Conservation (phyloP, 1,140 invertebrate genomes). For the Colletes gigas region DNA sequence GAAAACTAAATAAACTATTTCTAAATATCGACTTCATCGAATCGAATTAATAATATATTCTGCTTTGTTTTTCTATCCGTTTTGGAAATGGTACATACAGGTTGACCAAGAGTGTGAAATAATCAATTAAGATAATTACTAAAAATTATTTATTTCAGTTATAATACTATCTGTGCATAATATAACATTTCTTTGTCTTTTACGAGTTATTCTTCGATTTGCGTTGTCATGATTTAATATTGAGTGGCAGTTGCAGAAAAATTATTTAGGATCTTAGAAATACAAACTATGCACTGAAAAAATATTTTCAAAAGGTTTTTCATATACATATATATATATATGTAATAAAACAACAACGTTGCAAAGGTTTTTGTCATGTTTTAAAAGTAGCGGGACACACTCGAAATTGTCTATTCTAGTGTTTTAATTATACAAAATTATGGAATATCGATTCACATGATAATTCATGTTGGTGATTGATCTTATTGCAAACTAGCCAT, state of each 20-base stretch:
- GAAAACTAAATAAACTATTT: not conserved
- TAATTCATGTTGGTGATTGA: not conserved
- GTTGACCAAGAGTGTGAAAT: not conserved
- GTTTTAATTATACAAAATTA: not conserved
- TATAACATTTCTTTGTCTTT: constrained; percentile 33
- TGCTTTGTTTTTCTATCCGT: not conserved
- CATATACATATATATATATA: too few relatives aligned
- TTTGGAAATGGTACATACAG: not conserved
- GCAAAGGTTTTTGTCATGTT: constrained; percentile 10
- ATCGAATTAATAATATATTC: not conserved
- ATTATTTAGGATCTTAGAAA: constrained; percentile 20
- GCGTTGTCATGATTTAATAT: constrained; percentile 15
- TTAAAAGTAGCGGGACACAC: not conserved
- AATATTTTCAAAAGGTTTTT: not conserved
- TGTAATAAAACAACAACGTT: constrained; percentile 14
- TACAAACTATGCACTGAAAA: not conserved
- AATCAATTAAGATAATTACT: constrained; percentile 19
- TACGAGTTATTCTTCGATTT: constrained; percentile 15
- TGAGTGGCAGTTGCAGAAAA: constrained; percentile 41
- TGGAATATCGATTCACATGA: not conserved
- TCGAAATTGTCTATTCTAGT: constrained; percentile 5
- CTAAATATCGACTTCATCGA: not conserved
- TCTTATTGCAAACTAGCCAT: not conserved
- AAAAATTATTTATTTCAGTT: constrained; percentile 48
- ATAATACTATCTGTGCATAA: constrained; percentile 39